Evolutionary conservation across 2,888 invertebrate species (phyloP).

Genomic region (Scelioninae gen. 2): DNA sequence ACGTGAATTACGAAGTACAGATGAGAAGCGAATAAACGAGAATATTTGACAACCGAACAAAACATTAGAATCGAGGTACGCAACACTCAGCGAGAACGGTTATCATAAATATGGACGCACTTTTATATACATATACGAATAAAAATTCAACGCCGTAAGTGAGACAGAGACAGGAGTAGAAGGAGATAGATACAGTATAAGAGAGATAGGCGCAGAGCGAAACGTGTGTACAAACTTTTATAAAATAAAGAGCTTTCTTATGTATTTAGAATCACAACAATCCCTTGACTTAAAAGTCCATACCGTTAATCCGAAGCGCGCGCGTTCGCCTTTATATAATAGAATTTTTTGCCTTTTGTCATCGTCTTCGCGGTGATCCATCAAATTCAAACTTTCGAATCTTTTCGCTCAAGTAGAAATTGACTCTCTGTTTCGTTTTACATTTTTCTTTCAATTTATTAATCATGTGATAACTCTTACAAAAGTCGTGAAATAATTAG

Average conservation of each 20-base stretch:
- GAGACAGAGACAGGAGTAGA: constrained; percentile 17
- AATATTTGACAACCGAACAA: background rate
- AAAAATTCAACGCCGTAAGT: constrained; percentile 17
- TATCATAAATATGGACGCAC: constrained; percentile 41
- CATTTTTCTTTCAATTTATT: no score
- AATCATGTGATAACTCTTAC: no score
- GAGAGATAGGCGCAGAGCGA: constrained; percentile 13
- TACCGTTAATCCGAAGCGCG: constrained; percentile 14
- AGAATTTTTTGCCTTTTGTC: no score
- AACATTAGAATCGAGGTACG: constrained; percentile 7
- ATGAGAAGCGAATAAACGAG: background rate
- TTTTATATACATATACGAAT: constrained; percentile 42
- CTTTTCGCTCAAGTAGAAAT: no score
- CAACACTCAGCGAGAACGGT: constrained; percentile 19
- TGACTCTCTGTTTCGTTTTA: no score
- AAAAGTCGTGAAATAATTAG: no score
- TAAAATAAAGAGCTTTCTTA: constrained; percentile 45
- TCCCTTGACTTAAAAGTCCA: constrained; percentile 17
- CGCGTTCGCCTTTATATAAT: constrained; percentile 4
- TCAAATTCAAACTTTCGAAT: background rate
- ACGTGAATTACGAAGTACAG: background rate
- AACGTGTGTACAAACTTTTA: constrained; percentile 42
- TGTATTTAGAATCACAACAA: constrained; percentile 42
- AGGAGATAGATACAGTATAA: constrained; percentile 3
- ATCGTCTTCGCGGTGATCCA: no score